Evolutionary conservation across 2,113 vertebrate genomes (phyloP), one percentile per base, ranked within the genome.

Genomic region (Xiphias gladius): DNA sequence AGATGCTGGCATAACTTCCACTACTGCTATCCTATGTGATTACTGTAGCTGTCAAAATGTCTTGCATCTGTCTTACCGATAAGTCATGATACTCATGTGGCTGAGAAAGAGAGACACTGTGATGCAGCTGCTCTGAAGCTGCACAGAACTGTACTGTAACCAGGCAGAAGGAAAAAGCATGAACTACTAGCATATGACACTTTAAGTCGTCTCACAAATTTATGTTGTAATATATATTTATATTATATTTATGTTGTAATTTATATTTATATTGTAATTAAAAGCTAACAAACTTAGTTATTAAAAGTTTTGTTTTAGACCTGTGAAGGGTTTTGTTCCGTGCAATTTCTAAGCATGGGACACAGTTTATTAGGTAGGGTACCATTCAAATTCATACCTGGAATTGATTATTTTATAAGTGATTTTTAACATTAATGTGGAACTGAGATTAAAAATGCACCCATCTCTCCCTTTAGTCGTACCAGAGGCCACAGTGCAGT

Each of bases 11-110:
- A 54, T 19, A 24, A 54, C 19, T 7, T 19, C 17, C 48, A 22
- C 48, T 22, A 54, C 52, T 54, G 16, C 22, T 54, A 19, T 20
- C 48, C 19, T 8, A 5, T 50, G 48, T 19, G 48, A 50, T 20
- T 20, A 35, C 3, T 35, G 32, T 35, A 63, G 24, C 41, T 73
- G 43, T 75, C 46, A 82, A 67, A 62, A 26, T 20, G 22, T 54
- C 52, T 11, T 11, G 52, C 52, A 24, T 54, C 22, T 24, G 39
- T 58, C 19, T 32, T 22, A 64, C 26, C 65, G 69, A 24, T 57
- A 73, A 16, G 35, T 46, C 22, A 13, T 1, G 35, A 46, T 50
- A 65, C 39, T 17, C 54, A 7, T 30, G 39, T 30, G 37, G 26
- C 28, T 73, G 50, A 5, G 2, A 24, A 10, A 26, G 3, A 57